Conservation (phyloP, 1,140 invertebrate genomes). For the Euwallacea fornicatus region DNA sequence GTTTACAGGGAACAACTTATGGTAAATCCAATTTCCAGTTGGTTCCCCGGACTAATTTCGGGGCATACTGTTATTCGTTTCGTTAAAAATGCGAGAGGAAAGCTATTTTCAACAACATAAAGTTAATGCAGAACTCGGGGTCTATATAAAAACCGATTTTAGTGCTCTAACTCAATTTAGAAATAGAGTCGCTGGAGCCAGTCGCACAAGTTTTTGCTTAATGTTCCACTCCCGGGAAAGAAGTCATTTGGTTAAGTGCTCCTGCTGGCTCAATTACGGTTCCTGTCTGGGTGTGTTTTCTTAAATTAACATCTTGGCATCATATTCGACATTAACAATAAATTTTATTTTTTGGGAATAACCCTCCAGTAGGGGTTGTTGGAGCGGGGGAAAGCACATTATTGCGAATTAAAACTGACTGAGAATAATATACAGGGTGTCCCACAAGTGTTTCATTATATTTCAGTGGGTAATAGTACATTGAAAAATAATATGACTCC, state of each 20-base stretch:
- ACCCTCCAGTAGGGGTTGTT: too few relatives aligned
- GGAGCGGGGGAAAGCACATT: too few relatives aligned
- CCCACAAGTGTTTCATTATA: too few relatives aligned
- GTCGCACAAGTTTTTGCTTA: conserved; percentile 11
- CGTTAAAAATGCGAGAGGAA: neutral
- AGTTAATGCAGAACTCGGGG: neutral
- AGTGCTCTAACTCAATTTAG: conserved; percentile 22
- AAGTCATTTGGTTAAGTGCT: conserved; percentile 29
- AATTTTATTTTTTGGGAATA: too few relatives aligned
- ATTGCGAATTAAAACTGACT: too few relatives aligned
- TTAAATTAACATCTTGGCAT: too few relatives aligned
- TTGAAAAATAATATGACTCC: too few relatives aligned
- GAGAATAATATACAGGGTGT: too few relatives aligned
- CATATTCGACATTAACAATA: too few relatives aligned
- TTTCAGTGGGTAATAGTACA: too few relatives aligned
- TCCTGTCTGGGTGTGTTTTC: neutral
- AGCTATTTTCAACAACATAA: neutral
- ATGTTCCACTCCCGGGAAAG: neutral
- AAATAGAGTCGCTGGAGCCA: conserved; percentile 27
- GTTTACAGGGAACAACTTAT: conserved; percentile 25
- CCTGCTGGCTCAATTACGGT: conserved; percentile 3
- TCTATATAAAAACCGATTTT: conserved; percentile 19
- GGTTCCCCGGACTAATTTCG: neutral
- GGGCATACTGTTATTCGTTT: neutral
- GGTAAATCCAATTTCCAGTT: conserved; percentile 3